Evolutionary conservation across 2,888 invertebrate genomes (phyloP).

Genomic region (Vesta saturnalis): DNA sequence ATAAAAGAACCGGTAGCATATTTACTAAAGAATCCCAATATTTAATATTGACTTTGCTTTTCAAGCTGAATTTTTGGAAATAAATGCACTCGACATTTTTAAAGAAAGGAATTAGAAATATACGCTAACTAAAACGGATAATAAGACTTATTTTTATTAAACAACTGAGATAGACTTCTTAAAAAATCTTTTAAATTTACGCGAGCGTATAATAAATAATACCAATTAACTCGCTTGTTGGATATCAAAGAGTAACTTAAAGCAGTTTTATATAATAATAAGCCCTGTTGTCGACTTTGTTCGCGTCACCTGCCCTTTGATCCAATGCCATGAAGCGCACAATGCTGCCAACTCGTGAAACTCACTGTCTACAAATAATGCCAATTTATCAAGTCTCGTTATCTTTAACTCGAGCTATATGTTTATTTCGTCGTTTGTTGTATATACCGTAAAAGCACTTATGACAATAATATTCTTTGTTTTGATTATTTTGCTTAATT

Average conservation of each 20-base stretch:
- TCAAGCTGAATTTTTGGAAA: conserved; percentile 26
- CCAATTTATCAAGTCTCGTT: conserved; percentile 56
- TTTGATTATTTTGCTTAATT: too few species aligned
- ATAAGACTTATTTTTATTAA: neutral
- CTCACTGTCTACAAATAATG: conserved; percentile 55
- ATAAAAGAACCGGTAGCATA: conserved; percentile 41
- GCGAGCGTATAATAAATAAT: conserved; percentile 52
- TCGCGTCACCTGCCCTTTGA: conserved; percentile 57
- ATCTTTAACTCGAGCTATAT: conserved; percentile 27
- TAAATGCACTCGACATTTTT: conserved; percentile 10
- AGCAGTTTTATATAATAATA: conserved; percentile 57
- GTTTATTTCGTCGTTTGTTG: conserved; percentile 34
- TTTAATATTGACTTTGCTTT: conserved; percentile 42
- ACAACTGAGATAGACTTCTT: conserved; percentile 20
- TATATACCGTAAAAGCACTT: conserved; percentile 31
- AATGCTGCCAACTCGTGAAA: conserved; percentile 47
- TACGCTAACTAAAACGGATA: neutral
- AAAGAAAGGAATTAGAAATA: neutral
- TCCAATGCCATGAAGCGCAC: conserved; percentile 55
- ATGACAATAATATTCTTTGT: conserved; percentile 16
- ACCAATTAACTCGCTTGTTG: conserved; percentile 57
- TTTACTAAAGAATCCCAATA: conserved; percentile 41
- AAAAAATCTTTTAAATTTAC: conserved; percentile 27
- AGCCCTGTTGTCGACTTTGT: conserved; percentile 57
- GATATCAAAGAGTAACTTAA: conserved; percentile 55